Evolutionary conservation across 2,888 invertebrate genomes (phyloP), one percentile per base, ranked within the genome.

Genomic region (Oxycera nigricornis): DNA sequence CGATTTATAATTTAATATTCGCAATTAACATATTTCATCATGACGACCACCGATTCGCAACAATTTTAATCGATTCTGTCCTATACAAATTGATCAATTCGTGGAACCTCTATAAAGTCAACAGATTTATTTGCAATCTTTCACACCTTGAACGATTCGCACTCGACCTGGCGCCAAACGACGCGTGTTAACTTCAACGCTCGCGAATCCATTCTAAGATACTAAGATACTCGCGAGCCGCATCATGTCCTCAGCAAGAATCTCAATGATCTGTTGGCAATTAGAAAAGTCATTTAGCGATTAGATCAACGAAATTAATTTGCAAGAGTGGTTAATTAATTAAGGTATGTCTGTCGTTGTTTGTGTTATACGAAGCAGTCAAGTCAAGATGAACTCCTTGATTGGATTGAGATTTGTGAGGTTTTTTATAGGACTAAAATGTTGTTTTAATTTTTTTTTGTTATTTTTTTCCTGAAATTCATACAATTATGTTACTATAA

Each of bases 271-370:
- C 35, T 62, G 62, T 62, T 20, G 31, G 35, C 35, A 62, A 62
- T 62, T 62, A 62, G 62, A 62, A 62, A 35, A 62, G 35, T 62
- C 62, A 35, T 35, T 22, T n/a, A 1, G n/a, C 35, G 62, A 62
- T 62, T 35, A 35, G 20, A 62, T 62, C 62, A 62, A 6, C 62
- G 52, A 62, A 62, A 62, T 62, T 62, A 62, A 62, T 62, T 62
- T 62, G 22, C 62, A 62, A 62, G 17, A 31, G 17, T 28, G 6
- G 14, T 17, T 62, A 62, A 62, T 62, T 35, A 62, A 62, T 62
- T 62, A 35, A 35, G 1, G 17, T 62, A 17, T 7, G 31, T 22
- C 22, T n/a, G 22, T n/a, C 17, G 30, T 22, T 17, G 35, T 55
- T 55, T 22, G 46, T 7, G 14, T 46, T 3, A 14, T 46, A 14